phyloP scores from a whole-genome alignment of 2,113 vertebrate genomes.

The Okapia johnstoni region DNA sequence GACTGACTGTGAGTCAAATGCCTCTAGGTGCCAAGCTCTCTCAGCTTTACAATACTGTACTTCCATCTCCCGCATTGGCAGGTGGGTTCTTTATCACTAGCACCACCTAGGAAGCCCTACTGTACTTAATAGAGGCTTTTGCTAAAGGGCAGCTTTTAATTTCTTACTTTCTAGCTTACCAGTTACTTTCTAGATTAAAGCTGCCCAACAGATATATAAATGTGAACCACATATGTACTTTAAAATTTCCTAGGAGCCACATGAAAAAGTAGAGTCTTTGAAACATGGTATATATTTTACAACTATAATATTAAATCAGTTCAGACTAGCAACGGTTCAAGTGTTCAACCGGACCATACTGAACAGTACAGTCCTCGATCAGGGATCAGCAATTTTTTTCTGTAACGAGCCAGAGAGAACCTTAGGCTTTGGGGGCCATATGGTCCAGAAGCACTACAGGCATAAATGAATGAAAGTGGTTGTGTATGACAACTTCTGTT shows the following conservation, averaged over 20 bases:
- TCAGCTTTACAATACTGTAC: neutral
- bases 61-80: neutral
- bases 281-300: neutral
- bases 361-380: neutral
- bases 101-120: neutral
- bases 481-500: neutral
- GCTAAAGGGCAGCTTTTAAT: neutral
- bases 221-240: neutral
- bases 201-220: neutral
- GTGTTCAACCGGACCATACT: neutral
- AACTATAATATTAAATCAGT: neutral
- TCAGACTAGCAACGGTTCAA: neutral
- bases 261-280: neutral
- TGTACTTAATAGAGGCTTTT: neutral
- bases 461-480: neutral
- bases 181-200: neutral
- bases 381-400: neutral
- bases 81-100: neutral
- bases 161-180: neutral
- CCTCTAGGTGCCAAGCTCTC: neutral
- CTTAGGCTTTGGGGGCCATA: neutral
- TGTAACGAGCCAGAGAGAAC: neutral
- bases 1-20: neutral
- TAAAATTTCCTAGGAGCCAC: neutral
- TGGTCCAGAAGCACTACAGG: neutral